phyloP scores from a whole-genome alignment of 2,797 vertebrate genomes.

The Leptodactylus fallax region DNA sequence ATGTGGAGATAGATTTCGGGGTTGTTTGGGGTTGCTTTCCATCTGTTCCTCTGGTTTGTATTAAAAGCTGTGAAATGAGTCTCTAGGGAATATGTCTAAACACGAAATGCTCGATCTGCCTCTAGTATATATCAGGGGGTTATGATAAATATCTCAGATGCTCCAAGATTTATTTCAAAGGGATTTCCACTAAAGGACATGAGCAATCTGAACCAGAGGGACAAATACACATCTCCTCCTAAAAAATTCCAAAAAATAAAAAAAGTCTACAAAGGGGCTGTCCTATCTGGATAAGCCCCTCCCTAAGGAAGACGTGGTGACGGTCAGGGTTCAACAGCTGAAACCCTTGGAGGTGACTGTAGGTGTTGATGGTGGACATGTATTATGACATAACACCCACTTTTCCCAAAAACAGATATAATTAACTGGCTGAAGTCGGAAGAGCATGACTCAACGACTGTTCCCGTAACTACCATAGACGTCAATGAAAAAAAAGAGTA shows the following conservation, averaged over 20 bases:
- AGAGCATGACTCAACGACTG: too few species aligned
- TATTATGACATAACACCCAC: too few species aligned
- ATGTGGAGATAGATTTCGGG: constrained; percentile 15
- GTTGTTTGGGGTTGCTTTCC: constrained; percentile 26
- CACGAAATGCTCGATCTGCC: neutral
- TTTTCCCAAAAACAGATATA: too few species aligned
- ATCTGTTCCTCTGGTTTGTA: constrained; percentile 45
- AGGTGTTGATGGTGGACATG: too few species aligned
- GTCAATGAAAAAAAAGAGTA: too few species aligned
- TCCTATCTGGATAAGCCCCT: neutral
- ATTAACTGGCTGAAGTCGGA: too few species aligned
- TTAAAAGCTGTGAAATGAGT: constrained; percentile 42
- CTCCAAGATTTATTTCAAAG: neutral
- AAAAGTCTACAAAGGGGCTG: neutral
- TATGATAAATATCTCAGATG: neutral
- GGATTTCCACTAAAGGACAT: neutral
- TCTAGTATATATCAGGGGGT: neutral
- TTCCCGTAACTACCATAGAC: too few species aligned
- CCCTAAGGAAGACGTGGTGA: neutral
- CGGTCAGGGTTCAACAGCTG: neutral
- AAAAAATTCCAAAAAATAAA: too few species aligned
- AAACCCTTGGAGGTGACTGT: neutral
- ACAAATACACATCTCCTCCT: neutral
- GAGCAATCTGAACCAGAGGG: too few species aligned
- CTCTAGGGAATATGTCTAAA: neutral